These are phyloP conservation scores for Zaprionus bogoriensis DNA, from an alignment of 2,888 invertebrate species.

Conservation along the genomic window DNA sequence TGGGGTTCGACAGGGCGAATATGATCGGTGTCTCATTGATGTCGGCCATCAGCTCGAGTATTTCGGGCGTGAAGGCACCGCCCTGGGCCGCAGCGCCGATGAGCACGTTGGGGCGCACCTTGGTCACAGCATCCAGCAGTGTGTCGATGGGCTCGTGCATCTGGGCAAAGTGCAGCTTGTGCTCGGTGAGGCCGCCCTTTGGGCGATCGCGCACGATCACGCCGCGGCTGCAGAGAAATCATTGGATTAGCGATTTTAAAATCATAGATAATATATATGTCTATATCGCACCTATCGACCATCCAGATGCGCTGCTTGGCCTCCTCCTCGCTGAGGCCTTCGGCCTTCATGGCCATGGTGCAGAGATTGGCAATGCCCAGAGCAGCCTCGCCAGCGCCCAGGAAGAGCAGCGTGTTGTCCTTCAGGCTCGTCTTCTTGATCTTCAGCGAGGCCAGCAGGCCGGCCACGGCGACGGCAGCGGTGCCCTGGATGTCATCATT, in stretches of 20 bases:
- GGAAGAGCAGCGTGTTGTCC: conserved; percentile 95
- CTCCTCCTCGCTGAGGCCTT: conserved; percentile 89
- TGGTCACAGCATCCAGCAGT: conserved; percentile 90
- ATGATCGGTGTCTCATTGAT: conserved; percentile 94
- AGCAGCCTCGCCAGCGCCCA: conserved; percentile 98
- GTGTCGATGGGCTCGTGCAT: conserved; percentile 89
- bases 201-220: conserved; percentile 94
- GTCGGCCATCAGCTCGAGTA: conserved; percentile 93
- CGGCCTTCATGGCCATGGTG: conserved; percentile 95
- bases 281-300: conserved; percentile 87
- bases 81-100: conserved; percentile 97
- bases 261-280: neutral
- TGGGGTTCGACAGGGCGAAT: conserved; percentile 99
- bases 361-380: conserved; percentile 96
- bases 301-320: conserved; percentile 94
- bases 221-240: conserved; percentile 89
- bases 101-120: conserved; percentile 93
- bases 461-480: conserved; percentile 97
- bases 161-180: conserved; percentile 93
- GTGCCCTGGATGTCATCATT: conserved; percentile 99
- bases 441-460: conserved; percentile 92
- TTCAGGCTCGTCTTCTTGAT: conserved; percentile 91
- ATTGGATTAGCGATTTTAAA: neutral
- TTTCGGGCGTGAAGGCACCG: conserved; percentile 95
- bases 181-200: conserved; percentile 90